Conservation (phyloP, 2,888 invertebrate genomes). For the Tribolium freemani region DNA sequence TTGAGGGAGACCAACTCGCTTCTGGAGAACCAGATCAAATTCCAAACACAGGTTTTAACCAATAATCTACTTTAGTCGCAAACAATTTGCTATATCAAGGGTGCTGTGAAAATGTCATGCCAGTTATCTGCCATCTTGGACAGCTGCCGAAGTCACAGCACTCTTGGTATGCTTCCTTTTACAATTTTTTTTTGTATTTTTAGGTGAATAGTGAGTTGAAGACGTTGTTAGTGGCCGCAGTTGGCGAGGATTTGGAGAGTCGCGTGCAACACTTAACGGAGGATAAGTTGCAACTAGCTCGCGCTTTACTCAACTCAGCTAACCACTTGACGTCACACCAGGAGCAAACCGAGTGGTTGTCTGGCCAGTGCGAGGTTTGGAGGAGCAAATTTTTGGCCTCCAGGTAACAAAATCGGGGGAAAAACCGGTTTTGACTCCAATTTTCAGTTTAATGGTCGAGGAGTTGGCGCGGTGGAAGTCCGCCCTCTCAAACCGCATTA, state of each 20-base stretch:
- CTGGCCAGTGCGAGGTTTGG: constrained; percentile 97
- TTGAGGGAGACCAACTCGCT: constrained; percentile 79
- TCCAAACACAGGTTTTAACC: constrained; percentile 78
- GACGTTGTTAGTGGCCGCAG: constrained; percentile 92
- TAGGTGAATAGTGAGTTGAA: constrained; percentile 93
- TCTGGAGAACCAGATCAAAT: constrained; percentile 85
- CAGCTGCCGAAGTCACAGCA: too few relatives aligned
- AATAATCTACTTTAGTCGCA: not conserved
- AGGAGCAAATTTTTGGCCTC: constrained; percentile 95
- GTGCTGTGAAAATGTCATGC: not conserved
- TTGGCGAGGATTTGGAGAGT: constrained; percentile 93
- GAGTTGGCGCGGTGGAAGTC: not conserved
- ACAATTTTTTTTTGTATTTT: constrained; percentile 42
- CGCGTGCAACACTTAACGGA: constrained; percentile 92
- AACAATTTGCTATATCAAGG: too few relatives aligned
- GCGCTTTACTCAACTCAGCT: constrained; percentile 87
- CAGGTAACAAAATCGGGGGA: constrained; percentile 72
- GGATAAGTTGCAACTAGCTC: constrained; percentile 90
- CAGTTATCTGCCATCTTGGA: too few relatives aligned
- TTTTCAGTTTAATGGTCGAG: constrained; percentile 1
- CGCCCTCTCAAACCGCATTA: constrained; percentile 68
- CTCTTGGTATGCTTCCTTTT: too few relatives aligned
- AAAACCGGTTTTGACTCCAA: constrained; percentile 1
- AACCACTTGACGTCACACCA: constrained; percentile 89
- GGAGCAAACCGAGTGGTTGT: constrained; percentile 93